A percentile compares a stretch with the other conserved stretches of the same genome.
Evolutionary conservation across 2,888 invertebrate species (phyloP).

Genomic region (Saturnia japonica): DNA sequence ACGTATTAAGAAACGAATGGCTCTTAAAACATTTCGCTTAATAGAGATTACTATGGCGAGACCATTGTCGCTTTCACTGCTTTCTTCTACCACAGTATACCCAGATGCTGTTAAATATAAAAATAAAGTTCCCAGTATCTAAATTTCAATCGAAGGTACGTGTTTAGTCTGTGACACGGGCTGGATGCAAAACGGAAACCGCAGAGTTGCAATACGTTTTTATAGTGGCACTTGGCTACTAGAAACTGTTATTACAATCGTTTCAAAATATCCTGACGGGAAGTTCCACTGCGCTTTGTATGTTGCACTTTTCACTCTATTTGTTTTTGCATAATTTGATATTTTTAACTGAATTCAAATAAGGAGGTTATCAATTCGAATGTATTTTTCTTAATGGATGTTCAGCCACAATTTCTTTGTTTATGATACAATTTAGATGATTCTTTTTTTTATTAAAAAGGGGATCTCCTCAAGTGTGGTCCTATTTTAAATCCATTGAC

Average conservation of each 20-base stretch:
- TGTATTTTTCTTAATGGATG: too few relatives aligned
- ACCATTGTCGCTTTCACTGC: constrained; percentile 42
- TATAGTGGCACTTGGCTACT: constrained; percentile 59
- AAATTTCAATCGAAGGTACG: not conserved
- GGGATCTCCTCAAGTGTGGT: too few relatives aligned
- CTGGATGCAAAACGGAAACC: constrained; percentile 48
- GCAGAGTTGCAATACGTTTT: constrained; percentile 67
- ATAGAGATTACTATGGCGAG: constrained; percentile 61
- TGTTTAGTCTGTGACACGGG: constrained; percentile 15
- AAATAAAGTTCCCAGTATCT: constrained; percentile 5
- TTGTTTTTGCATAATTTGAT: constrained; percentile 17
- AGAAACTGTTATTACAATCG: constrained; percentile 66
- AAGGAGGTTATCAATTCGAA: too few relatives aligned
- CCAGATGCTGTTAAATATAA: not conserved
- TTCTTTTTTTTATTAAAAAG: too few relatives aligned
- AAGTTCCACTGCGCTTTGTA: constrained; percentile 36
- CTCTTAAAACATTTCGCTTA: constrained; percentile 57
- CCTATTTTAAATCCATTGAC: too few relatives aligned
- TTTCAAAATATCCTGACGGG: constrained; percentile 43
- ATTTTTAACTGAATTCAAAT: not conserved
- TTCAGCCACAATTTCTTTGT: too few relatives aligned
- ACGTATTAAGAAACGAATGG: constrained; percentile 53
- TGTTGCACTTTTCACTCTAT: constrained; percentile 14
- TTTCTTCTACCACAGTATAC: constrained; percentile 24
- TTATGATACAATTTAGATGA: too few relatives aligned